These are phyloP conservation scores for Diloba caeruleocephala DNA, from an alignment of 2,888 invertebrate genomes.

Conservation along the genomic window DNA sequence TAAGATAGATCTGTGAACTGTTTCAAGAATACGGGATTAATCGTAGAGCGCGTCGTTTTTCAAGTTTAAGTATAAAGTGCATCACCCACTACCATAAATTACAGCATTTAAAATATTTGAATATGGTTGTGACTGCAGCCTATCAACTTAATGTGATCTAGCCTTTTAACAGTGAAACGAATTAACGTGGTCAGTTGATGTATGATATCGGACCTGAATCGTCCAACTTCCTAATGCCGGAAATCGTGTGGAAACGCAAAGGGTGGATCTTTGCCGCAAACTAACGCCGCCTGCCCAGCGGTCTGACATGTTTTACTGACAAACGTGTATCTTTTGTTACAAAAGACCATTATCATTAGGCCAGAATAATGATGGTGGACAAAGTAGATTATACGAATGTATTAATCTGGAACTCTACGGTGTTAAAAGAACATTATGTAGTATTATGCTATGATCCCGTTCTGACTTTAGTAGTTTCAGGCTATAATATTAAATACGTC, in stretches of 20 bases:
- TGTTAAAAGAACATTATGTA: too few relatives aligned
- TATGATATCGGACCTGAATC: slow-evolving; percentile 33
- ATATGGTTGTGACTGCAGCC: too few relatives aligned
- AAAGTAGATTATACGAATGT: slow-evolving; percentile 5
- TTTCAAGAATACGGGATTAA: too few relatives aligned
- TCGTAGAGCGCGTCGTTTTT: too few relatives aligned
- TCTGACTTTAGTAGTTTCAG: too few relatives aligned
- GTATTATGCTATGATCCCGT: too few relatives aligned
- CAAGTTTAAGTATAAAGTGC: too few relatives aligned
- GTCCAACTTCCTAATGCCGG: slow-evolving; percentile 45
- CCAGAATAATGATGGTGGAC: slow-evolving; percentile 32
- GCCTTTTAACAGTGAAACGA: slow-evolving; percentile 42
- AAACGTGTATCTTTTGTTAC: slow-evolving; percentile 48
- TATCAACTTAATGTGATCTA: too few relatives aligned
- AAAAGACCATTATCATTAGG: slow-evolving; percentile 48
- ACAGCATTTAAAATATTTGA: too few relatives aligned
- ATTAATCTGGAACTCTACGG: background rate
- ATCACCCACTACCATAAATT: too few relatives aligned
- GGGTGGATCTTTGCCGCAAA: slow-evolving; percentile 43
- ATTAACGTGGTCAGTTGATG: slow-evolving; percentile 44
- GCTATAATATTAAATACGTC: too few relatives aligned
- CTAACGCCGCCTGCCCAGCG: slow-evolving; percentile 33
- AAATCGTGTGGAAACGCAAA: slow-evolving; percentile 47
- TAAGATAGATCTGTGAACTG: too few relatives aligned
- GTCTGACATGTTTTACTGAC: slow-evolving; percentile 45